These are phyloP conservation scores for Latrodectus elegans DNA, from an alignment of 2,888 invertebrate species.

Conservation along the genomic window DNA sequence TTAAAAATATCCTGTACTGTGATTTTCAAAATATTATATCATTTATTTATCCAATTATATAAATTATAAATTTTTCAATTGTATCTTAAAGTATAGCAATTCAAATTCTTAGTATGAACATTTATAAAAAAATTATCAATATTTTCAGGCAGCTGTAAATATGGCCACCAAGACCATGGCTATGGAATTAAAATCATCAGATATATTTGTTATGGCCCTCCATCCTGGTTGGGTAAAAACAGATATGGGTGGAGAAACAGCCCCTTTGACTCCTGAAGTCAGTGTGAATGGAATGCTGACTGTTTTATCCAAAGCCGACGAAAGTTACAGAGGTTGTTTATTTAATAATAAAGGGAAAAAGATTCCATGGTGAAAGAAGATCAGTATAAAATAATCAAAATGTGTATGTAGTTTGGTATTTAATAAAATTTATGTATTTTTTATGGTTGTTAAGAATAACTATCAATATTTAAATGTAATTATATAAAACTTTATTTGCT, in stretches of 20 bases:
- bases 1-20: too few species aligned
- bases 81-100: too few species aligned
- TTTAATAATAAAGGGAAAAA: slow-evolving; percentile 84
- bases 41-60: too few species aligned
- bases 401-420: background rate
- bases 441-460: too few species aligned
- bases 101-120: too few species aligned
- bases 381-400: background rate
- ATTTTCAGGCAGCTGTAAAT: slow-evolving; percentile 78
- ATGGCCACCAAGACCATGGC: slow-evolving; percentile 89
- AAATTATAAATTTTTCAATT: too few species aligned
- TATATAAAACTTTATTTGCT: too few species aligned
- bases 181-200: slow-evolving; percentile 83
- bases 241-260: slow-evolving; percentile 88
- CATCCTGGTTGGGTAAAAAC: slow-evolving; percentile 96
- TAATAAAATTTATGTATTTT: too few species aligned
- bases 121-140: background rate
- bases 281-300: slow-evolving; percentile 82
- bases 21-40: too few species aligned
- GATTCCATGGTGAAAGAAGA: slow-evolving; percentile 51
- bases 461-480: too few species aligned
- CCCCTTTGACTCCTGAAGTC: slow-evolving; percentile 83
- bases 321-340: slow-evolving; percentile 84
- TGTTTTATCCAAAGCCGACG: slow-evolving; percentile 80
- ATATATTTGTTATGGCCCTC: slow-evolving; percentile 84